Evolutionary conservation across 1,140 invertebrate genomes (phyloP).

Genomic region (Papilio helenus): DNA sequence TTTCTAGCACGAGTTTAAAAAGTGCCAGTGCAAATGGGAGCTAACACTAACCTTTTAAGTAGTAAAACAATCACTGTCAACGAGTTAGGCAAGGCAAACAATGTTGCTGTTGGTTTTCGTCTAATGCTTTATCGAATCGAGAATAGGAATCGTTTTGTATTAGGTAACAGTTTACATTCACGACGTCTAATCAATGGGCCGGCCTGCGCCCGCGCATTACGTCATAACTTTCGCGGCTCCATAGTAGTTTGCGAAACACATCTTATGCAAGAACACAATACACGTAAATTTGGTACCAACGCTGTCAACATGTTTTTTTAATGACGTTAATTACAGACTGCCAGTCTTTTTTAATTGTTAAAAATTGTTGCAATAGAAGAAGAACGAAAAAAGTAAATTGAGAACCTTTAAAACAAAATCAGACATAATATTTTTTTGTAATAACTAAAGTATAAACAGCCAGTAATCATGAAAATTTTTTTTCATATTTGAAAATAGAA

Average conservation of each 20-base stretch:
- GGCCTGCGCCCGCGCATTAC: conserved; percentile 61
- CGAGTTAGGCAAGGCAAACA: background rate
- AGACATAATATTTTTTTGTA: background rate
- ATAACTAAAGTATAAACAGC: background rate
- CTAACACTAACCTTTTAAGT: background rate
- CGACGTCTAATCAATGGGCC: conserved; percentile 75
- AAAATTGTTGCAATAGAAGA: background rate
- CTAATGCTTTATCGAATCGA: conserved; percentile 43
- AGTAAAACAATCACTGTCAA: background rate
- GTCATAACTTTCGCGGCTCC: conserved; percentile 72
- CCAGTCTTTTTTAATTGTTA: background rate
- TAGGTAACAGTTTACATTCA: conserved; percentile 76
- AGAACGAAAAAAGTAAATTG: background rate
- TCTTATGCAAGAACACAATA: conserved; percentile 70
- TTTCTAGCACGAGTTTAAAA: no score
- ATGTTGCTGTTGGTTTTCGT: background rate
- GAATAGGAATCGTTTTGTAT: conserved; percentile 54
- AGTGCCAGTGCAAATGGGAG: no score
- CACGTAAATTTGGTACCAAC: conserved; percentile 53
- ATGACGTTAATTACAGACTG: background rate
- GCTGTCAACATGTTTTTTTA: conserved; percentile 22
- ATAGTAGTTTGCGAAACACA: conserved; percentile 73
- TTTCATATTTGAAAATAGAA: background rate
- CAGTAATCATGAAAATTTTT: background rate
- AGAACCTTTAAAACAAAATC: background rate